phyloP scores from a whole-genome alignment of 92 coral and sea anemone genomes.

The Porites rus region DNA sequence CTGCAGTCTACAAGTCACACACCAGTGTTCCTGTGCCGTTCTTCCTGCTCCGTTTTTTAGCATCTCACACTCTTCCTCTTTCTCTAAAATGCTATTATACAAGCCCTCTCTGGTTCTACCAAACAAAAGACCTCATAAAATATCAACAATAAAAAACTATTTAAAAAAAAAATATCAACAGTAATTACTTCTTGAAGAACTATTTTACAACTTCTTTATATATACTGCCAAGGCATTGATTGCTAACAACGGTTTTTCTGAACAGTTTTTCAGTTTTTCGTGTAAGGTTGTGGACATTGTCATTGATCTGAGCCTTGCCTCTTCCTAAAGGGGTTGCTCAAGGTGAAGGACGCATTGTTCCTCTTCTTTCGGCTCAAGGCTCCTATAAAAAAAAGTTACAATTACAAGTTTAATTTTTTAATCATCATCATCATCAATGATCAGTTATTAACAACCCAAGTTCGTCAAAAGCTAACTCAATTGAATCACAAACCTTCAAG shows the following conservation, averaged over 20 bases:
- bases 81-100: too few relatives aligned
- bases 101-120: too few relatives aligned
- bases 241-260: background rate
- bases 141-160: too few relatives aligned
- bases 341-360: slow-evolving; percentile 64
- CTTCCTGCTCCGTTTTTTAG: too few relatives aligned
- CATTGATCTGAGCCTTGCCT: background rate
- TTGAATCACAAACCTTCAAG: slow-evolving; percentile 78
- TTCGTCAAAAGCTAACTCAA: background rate
- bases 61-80: too few relatives aligned
- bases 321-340: slow-evolving; percentile 74
- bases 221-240: background rate
- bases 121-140: too few relatives aligned
- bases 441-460: background rate
- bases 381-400: slow-evolving; percentile 37
- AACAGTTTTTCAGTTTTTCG: too few relatives aligned
- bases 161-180: too few relatives aligned
- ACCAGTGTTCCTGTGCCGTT: too few relatives aligned
- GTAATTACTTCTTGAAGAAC: too few relatives aligned
- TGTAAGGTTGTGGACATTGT: background rate
- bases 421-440: background rate
- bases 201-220: too few relatives aligned
- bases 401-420: background rate
- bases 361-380: slow-evolving; percentile 75
- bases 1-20: too few relatives aligned